Percentiles rank a stretch among this genome's conserved stretches.
These are phyloP conservation scores for Sminthopsis crassicaudata DNA, from an alignment of 2,113 vertebrate genomes.

Conservation along the genomic window DNA sequence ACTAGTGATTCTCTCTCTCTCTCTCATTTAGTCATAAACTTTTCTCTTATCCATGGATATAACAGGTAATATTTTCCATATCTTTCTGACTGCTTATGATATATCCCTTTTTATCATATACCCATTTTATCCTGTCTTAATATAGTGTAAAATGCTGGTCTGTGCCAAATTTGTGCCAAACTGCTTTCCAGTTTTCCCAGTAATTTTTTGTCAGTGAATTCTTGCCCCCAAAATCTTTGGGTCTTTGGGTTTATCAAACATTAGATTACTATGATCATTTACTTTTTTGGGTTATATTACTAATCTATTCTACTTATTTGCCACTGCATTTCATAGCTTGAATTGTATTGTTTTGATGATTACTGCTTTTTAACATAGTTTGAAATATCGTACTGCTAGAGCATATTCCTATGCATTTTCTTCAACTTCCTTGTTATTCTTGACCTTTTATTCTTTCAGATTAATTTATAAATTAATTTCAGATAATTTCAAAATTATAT, in stretches of 20 bases:
- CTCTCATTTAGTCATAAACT: neutral
- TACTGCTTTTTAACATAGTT: neutral
- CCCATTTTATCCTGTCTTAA: neutral
- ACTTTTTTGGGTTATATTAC: too few relatives aligned
- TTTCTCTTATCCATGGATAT: neutral
- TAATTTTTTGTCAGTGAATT: neutral
- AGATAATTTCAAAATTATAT: too few relatives aligned
- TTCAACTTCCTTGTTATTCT: neutral
- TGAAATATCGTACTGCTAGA: neutral
- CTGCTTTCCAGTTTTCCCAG: neutral
- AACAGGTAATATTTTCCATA: neutral
- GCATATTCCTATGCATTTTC: neutral
- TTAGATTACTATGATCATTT: too few relatives aligned
- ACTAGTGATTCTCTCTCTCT: neutral
- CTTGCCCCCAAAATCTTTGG: neutral
- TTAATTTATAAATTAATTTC: too few relatives aligned
- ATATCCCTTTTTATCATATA: neutral
- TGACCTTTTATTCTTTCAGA: neutral
- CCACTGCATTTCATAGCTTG: too few relatives aligned
- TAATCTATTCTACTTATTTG: too few relatives aligned
- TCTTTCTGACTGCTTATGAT: neutral
- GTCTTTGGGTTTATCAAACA: neutral
- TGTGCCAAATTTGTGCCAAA: neutral
- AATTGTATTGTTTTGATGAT: too few relatives aligned
- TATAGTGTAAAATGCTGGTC: neutral